These are phyloP conservation scores for Abramis brama DNA, from an alignment of 2,113 vertebrate genomes.

Conservation along the genomic window DNA sequence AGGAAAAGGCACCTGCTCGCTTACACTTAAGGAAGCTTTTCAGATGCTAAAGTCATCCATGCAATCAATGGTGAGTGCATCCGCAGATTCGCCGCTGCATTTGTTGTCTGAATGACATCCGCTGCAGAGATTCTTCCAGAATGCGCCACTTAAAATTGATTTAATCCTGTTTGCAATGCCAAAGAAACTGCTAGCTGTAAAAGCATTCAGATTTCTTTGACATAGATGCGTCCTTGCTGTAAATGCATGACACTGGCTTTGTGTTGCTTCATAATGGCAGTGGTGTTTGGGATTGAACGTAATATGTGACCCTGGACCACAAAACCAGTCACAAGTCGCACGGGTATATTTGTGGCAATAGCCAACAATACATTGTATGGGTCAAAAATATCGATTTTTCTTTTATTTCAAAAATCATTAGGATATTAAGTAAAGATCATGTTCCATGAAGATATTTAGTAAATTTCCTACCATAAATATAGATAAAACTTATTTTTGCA, in stretches of 20 bases:
- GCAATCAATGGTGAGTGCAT: constrained; percentile 46
- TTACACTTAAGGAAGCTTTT: constrained; percentile 36
- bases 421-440: too few relatives aligned
- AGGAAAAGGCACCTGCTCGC: background rate
- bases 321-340: too few relatives aligned
- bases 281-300: background rate
- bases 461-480: too few relatives aligned
- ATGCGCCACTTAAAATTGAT: constrained; percentile 17
- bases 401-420: too few relatives aligned
- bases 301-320: background rate
- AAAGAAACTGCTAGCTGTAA: constrained; percentile 3
- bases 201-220: background rate
- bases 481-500: too few relatives aligned
- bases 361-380: too few relatives aligned
- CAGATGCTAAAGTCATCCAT: constrained; percentile 31
- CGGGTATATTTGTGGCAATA: too few relatives aligned
- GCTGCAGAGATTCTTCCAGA: constrained; percentile 1
- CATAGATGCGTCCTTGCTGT: background rate
- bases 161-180: constrained; percentile 3
- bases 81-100: background rate
- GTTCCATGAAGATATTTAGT: too few relatives aligned
- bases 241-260: background rate
- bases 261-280: background rate
- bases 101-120: constrained; percentile 22
- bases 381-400: too few relatives aligned